Evolutionary conservation across 2,797 vertebrate species (phyloP).

Genomic region (Zalophus californianus): DNA sequence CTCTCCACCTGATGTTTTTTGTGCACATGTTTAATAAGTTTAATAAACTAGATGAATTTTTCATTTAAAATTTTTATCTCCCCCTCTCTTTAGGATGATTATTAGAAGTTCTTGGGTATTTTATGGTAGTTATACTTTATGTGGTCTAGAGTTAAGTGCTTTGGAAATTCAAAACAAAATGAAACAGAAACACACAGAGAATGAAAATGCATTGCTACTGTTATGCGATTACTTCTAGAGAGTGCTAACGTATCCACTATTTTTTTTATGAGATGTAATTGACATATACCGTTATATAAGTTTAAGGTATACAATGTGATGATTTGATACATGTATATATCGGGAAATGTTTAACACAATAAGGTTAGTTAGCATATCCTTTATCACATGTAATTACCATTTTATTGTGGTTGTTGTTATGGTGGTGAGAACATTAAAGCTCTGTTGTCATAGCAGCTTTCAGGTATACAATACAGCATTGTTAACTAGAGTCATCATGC

Average conservation of each 20-base stretch:
- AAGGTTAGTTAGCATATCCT: neutral
- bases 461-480: neutral
- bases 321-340: neutral
- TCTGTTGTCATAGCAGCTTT: neutral
- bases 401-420: neutral
- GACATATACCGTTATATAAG: neutral
- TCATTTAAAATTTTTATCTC: neutral
- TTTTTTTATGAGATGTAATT: neutral
- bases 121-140: neutral
- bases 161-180: constrained; percentile 47
- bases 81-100: neutral
- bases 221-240: neutral
- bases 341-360: neutral
- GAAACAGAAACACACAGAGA: neutral
- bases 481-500: neutral
- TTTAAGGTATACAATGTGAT: neutral
- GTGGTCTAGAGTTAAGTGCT: neutral
- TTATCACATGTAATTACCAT: neutral
- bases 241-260: neutral
- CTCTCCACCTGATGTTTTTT: neutral
- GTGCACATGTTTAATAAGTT: neutral
- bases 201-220: neutral
- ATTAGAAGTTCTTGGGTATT: neutral
- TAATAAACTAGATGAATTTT: neutral
- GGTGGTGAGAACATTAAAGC: neutral